Evolutionary conservation across 2,888 invertebrate genomes (phyloP), one percentile per base, ranked within the genome.

Genomic region (Leptopilina drosophilae): DNA sequence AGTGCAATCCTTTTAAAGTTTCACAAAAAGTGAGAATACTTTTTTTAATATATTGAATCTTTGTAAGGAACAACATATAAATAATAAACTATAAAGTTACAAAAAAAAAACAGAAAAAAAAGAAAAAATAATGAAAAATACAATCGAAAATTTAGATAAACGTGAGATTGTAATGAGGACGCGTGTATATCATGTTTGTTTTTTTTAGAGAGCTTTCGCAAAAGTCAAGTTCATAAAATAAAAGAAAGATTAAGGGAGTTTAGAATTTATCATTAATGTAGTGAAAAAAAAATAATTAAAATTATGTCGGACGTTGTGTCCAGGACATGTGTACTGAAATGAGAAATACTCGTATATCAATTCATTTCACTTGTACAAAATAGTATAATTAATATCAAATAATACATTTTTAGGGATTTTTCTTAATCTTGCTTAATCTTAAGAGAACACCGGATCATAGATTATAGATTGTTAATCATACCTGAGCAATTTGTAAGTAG

Each of bases 291-390:
- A 33, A 20, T 20, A 20, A 20, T 1, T 2, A 33, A 33, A 33
- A 33, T 33, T 73, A 11, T 73, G 9, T 15, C 33, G 26, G 56
- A 11, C n/a, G 56, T 11, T 33, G 53, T 53, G 56, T 56, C 40
- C n/a, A 11, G 8, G 56, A n/a, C 73, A 73, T 56, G 8, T 42
- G 56, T 56, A 33, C 73, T 73, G 73, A 73, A 14, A 73, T 14
- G 33, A 73, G 33, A 73, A 56, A 56, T 56, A 73, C 56, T 73
- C 73, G 56, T 73, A 73, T 73, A 73, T 73, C 73, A 73, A 56
- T 77, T 73, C 65, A 80, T 80, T 80, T 77, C 80, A 80, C 80
- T 75, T 77, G 80, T 80, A 80, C 80, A 80, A 77, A 80, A 7
- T 77, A 80, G 80, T 75, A 77, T 77, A 42, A 20, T 20, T 20